A percentile compares a stretch with the other conserved stretches of the same genome.
phyloP scores from a whole-genome alignment of 2,797 vertebrate species.

The Enteromius fasciolatus region DNA sequence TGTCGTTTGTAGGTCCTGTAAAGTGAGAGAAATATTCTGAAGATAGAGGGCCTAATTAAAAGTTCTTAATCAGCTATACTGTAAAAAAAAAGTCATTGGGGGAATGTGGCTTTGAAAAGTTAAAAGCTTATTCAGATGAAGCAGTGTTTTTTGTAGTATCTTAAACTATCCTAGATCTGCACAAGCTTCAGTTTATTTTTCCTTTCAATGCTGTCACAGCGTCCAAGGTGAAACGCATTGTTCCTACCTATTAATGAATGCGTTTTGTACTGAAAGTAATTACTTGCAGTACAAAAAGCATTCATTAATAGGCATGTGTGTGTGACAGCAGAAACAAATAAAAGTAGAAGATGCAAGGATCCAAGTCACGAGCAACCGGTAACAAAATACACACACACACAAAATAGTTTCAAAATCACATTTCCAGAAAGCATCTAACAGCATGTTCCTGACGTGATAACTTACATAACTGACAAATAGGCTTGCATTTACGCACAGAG shows the following conservation, averaged over 20 bases:
- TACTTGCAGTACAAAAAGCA: too few species aligned
- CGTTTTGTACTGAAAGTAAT: constrained; percentile 56
- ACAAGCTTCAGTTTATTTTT: constrained; percentile 33
- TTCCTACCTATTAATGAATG: constrained; percentile 54
- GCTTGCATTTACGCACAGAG: background rate
- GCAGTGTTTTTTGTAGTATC: constrained; percentile 30
- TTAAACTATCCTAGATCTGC: constrained; percentile 44
- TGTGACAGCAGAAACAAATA: constrained; percentile 23
- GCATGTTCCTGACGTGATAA: background rate
- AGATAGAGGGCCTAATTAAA: constrained; percentile 70
- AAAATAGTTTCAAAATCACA: background rate
- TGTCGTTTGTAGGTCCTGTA: constrained; percentile 68
- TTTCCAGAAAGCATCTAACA: constrained; percentile 3
- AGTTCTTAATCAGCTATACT: constrained; percentile 57
- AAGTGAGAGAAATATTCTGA: constrained; percentile 51
- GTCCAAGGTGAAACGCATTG: constrained; percentile 47
- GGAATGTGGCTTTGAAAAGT: constrained; percentile 61
- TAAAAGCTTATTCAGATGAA: constrained; percentile 61
- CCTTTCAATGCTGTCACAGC: constrained; percentile 25
- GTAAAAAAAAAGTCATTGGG: constrained; percentile 52
- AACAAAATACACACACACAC: background rate
- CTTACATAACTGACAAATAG: constrained; percentile 14
- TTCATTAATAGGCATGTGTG: too few species aligned
- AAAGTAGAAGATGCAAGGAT: constrained; percentile 26
- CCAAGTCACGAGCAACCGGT: constrained; percentile 38